A percentile compares a stretch with the other conserved stretches of the same genome.
These are phyloP conservation scores for Globodera rostochiensis DNA, from an alignment of 1,140 invertebrate genomes.

Conservation along the genomic window DNA sequence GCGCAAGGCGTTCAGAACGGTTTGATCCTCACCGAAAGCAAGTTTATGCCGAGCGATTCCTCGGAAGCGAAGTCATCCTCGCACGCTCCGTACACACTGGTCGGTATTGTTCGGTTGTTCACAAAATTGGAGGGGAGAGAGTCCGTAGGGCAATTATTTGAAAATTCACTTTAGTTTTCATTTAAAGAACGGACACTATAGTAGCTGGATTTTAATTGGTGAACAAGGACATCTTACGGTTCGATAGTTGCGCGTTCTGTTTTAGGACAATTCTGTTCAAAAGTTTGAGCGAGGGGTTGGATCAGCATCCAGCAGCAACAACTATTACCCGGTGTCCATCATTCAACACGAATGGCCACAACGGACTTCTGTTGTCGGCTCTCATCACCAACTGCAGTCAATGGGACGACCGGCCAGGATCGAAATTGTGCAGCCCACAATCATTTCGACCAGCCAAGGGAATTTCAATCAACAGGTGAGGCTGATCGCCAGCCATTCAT, in stretches of 20 bases:
- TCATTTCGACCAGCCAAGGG: constrained; percentile 21
- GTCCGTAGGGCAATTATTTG: no score
- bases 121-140: no score
- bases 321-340: constrained; percentile 29
- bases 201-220: no score
- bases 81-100: constrained; percentile 8
- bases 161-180: no score
- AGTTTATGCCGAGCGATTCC: constrained; percentile 19
- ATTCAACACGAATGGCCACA: constrained; percentile 27
- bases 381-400: constrained; percentile 17
- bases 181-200: no score
- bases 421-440: constrained; percentile 28
- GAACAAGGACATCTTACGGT: no score
- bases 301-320: not conserved
- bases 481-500: not conserved
- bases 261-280: constrained; percentile 9
- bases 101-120: not conserved
- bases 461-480: constrained; percentile 18
- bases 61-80: not conserved
- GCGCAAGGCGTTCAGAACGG: constrained; percentile 23
- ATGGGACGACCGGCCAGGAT: constrained; percentile 13
- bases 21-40: constrained; percentile 20
- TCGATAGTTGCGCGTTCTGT: not conserved
- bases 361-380: not conserved
- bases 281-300: constrained; percentile 12